A percentile compares a stretch with the other conserved stretches of the same genome.
These are phyloP conservation scores for Cantharis rufa DNA, from an alignment of 2,888 invertebrate species.

Conservation along the genomic window DNA sequence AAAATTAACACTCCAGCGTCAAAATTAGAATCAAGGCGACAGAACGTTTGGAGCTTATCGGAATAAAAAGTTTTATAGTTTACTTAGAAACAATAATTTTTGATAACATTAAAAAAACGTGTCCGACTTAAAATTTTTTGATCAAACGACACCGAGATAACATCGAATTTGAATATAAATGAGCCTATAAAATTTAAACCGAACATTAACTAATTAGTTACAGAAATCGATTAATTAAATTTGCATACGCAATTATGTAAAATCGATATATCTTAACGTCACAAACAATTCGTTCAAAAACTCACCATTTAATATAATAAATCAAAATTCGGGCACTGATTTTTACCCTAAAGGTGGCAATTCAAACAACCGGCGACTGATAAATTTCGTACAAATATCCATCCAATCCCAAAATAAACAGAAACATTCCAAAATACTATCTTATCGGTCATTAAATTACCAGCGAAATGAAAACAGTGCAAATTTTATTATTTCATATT, in stretches of 20 bases:
- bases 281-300: background rate
- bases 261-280: background rate
- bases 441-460: constrained; percentile 24
- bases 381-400: constrained; percentile 14
- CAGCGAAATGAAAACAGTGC: constrained; percentile 7
- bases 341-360: constrained; percentile 15
- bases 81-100: background rate
- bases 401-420: constrained; percentile 13
- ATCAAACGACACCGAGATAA: background rate
- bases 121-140: background rate
- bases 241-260: background rate
- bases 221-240: background rate
- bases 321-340: background rate
- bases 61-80: background rate
- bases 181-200: background rate
- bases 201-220: background rate
- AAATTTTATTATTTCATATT: constrained; percentile 17
- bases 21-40: background rate
- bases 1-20: background rate
- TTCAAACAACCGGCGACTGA: constrained; percentile 7
- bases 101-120: background rate
- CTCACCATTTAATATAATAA: background rate
- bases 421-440: constrained; percentile 18
- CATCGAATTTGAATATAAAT: background rate
- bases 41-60: background rate